A percentile compares a stretch with the other conserved stretches of the same genome.
phyloP scores from a whole-genome alignment of 1,140 invertebrate species.

The Trichonephila clavata region DNA sequence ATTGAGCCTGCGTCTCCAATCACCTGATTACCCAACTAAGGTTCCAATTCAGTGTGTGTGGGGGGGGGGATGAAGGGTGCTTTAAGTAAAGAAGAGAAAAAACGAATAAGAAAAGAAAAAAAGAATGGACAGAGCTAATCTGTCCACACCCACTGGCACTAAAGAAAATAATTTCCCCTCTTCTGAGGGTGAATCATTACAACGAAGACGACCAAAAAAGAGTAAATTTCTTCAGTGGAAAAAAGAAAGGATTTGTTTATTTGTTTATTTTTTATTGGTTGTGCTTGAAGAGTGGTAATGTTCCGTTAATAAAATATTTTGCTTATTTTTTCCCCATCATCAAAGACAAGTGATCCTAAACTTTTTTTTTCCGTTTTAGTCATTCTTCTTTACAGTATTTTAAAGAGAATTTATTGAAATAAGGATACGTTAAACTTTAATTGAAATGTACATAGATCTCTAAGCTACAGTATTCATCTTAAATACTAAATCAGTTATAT shows the following conservation, averaged over 20 bases:
- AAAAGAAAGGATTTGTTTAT: background rate
- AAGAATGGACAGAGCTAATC: slow-evolving; percentile 58
- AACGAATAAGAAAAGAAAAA: background rate
- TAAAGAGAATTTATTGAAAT: too few species aligned
- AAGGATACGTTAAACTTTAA: too few species aligned
- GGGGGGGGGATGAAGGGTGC: background rate
- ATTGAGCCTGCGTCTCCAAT: slow-evolving; percentile 59
- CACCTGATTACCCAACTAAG: slow-evolving; percentile 48
- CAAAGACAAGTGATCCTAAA: background rate
- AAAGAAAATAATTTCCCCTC: slow-evolving; percentile 55
- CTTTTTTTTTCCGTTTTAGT: too few species aligned
- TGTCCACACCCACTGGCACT: slow-evolving; percentile 60
- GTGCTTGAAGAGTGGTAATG: background rate
- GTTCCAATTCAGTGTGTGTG: background rate
- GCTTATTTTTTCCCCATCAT: background rate
- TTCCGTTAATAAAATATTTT: background rate
- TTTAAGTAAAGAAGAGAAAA: slow-evolving; percentile 12
- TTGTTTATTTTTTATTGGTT: background rate
- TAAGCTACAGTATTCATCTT: too few species aligned
- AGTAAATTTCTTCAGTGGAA: background rate
- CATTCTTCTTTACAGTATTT: too few species aligned
- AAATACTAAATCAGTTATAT: too few species aligned
- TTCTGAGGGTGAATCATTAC: slow-evolving; percentile 48
- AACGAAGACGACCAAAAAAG: background rate
- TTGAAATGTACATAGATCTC: too few species aligned